Percentiles rank a stretch among this genome's conserved stretches.
Conservation (phyloP, 1,140 invertebrate genomes). For the Neoseiulus cucumeris region DNA sequence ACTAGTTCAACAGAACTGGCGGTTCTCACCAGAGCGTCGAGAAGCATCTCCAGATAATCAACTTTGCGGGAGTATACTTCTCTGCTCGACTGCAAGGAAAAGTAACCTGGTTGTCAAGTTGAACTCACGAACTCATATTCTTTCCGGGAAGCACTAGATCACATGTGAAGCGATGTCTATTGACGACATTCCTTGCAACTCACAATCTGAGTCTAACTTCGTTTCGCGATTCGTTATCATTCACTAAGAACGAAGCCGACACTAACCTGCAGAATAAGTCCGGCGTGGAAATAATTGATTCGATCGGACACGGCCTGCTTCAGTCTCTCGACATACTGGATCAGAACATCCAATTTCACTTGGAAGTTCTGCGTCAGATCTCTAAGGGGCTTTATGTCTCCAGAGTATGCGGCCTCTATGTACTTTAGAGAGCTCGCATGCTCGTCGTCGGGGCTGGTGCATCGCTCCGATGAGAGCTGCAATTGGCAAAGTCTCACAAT, state of each 20-base stretch:
- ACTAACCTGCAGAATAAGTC: background rate
- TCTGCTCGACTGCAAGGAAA: background rate
- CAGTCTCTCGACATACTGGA: background rate
- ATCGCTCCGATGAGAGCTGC: background rate
- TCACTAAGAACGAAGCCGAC: too few species aligned
- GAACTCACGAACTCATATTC: too few species aligned
- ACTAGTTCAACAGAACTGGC: background rate
- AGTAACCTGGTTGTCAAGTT: background rate
- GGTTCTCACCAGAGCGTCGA: background rate
- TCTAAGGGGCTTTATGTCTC: background rate
- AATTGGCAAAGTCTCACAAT: too few species aligned
- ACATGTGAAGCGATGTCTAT: too few species aligned
- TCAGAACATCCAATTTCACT: background rate
- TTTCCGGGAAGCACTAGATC: too few species aligned
- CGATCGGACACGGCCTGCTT: background rate
- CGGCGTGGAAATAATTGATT: background rate
- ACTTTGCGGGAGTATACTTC: slow-evolving; percentile 5
- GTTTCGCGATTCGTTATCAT: too few species aligned
- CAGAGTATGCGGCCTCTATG: background rate
- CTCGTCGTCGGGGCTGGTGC: background rate
- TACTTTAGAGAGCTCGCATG: background rate
- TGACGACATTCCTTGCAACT: too few species aligned
- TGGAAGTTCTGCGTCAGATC: background rate
- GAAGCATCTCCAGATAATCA: background rate
- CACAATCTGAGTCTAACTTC: too few species aligned